A percentile compares a stretch with the other conserved stretches of the same genome.
These are phyloP conservation scores for Neocloeon triangulifer DNA, from an alignment of 1,140 invertebrate species.

Conservation along the genomic window DNA sequence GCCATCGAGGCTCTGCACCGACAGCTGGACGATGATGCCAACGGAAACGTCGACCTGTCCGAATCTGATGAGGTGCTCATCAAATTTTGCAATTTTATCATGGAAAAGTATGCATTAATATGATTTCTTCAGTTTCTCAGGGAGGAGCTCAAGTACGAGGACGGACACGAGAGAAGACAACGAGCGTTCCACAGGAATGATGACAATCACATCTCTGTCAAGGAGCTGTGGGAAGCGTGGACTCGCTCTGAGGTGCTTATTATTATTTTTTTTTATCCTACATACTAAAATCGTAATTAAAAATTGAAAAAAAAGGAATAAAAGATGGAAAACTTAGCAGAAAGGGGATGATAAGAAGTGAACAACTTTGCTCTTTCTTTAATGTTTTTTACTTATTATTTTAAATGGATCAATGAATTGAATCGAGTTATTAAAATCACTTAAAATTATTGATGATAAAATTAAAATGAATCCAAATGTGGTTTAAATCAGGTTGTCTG, in stretches of 20 bases:
- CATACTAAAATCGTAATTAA: too few relatives aligned
- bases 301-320: too few relatives aligned
- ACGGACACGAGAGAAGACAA: conserved; percentile 72
- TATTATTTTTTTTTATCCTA: too few relatives aligned
- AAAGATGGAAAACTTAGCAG: too few relatives aligned
- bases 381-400: too few relatives aligned
- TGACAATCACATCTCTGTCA: conserved; percentile 86
- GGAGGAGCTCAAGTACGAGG: conserved; percentile 84
- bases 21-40: conserved; percentile 81
- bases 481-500: too few relatives aligned
- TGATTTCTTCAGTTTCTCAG: conserved; percentile 75
- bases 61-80: conserved; percentile 80
- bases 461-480: too few relatives aligned
- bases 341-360: too few relatives aligned
- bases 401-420: too few relatives aligned
- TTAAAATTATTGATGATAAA: too few relatives aligned
- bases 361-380: conserved; percentile 1
- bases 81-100: conserved; percentile 3
- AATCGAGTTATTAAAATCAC: too few relatives aligned
- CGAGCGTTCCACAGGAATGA: conserved; percentile 84
- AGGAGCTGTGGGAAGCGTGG: conserved; percentile 90
- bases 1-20: conserved; percentile 70
- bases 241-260: conserved; percentile 50
- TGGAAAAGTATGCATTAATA: neutral
- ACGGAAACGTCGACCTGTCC: conserved; percentile 80